These are phyloP conservation scores for Drosophila aldrichi DNA, from an alignment of 2,888 invertebrate species.

Conservation along the genomic window DNA sequence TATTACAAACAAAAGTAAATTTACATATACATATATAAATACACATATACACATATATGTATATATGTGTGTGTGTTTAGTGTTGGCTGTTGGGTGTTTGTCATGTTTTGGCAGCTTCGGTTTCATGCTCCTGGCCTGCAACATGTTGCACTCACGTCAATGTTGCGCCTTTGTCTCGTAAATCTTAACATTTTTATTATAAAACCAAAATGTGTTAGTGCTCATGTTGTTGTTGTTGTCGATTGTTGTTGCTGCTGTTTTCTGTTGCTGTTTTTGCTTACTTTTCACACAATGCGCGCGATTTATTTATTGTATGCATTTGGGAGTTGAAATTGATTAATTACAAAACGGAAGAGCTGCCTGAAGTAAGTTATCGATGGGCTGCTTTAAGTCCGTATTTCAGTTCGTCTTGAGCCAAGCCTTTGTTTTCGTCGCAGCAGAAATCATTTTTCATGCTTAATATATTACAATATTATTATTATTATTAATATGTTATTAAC, in stretches of 20 bases:
- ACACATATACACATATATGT: not conserved
- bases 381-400: conserved; percentile 5
- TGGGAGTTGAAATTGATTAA: conserved; percentile 71
- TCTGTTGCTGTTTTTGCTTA: conserved; percentile 24
- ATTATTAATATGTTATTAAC: conserved; percentile 33
- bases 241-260: conserved; percentile 2
- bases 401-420: conserved; percentile 12
- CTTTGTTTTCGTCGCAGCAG: conserved; percentile 14
- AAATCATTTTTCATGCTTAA: conserved; percentile 62
- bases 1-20: conserved; percentile 69
- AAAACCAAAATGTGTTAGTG: conserved; percentile 32
- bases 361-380: conserved; percentile 4
- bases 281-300: conserved; percentile 67
- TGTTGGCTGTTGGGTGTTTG: conserved; percentile 27
- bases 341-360: conserved; percentile 70
- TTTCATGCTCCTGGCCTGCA: conserved; percentile 37
- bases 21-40: conserved; percentile 5
- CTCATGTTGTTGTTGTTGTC: conserved; percentile 18
- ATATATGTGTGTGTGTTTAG: not conserved
- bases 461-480: conserved; percentile 42
- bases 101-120: conserved; percentile 27
- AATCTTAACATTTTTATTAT: conserved; percentile 76
- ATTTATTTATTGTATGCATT: conserved; percentile 71
- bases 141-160: conserved; percentile 71
- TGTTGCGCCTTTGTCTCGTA: conserved; percentile 76